These are phyloP conservation scores for Chloroclysta siterata DNA, from an alignment of 2,888 invertebrate species.

Conservation along the genomic window DNA sequence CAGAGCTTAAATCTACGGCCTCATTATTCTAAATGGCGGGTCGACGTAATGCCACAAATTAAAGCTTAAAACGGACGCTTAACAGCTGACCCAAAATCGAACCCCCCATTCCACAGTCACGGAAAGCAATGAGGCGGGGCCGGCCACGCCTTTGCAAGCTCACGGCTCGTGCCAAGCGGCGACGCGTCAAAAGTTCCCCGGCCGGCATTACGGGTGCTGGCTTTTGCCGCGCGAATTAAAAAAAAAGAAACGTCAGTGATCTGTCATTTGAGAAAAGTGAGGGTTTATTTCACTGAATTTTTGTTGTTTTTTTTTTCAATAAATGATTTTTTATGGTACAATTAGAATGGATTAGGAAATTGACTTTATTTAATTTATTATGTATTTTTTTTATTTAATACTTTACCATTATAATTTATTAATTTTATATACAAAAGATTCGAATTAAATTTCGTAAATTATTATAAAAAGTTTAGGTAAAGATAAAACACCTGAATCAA, in stretches of 20 bases:
- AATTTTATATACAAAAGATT: too few relatives aligned
- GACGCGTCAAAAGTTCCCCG: constrained; percentile 80
- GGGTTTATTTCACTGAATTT: not conserved
- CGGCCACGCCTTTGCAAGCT: constrained; percentile 70
- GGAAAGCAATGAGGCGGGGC: constrained; percentile 82
- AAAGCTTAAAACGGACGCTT: constrained; percentile 84
- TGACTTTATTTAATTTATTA: too few relatives aligned
- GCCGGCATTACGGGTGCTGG: constrained; percentile 66
- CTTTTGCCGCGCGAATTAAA: constrained; percentile 50
- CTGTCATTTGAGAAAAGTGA: constrained; percentile 26
- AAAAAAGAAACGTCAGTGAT: constrained; percentile 45
- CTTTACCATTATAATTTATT: too few relatives aligned
- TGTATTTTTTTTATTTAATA: too few relatives aligned
- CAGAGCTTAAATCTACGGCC: constrained; percentile 65
- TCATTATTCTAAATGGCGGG: constrained; percentile 81
- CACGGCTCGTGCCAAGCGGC: constrained; percentile 57
- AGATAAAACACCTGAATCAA: not conserved
- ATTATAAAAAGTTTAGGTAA: not conserved
- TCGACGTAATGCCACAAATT: constrained; percentile 83
- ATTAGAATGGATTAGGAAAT: too few relatives aligned
- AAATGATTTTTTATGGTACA: too few relatives aligned
- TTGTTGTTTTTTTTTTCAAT: not conserved
- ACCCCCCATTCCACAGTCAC: constrained; percentile 58
- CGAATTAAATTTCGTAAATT: too few relatives aligned
- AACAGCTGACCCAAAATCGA: constrained; percentile 85